Conservation (phyloP, 1,140 invertebrate genomes). For the Microvelia longipes region DNA sequence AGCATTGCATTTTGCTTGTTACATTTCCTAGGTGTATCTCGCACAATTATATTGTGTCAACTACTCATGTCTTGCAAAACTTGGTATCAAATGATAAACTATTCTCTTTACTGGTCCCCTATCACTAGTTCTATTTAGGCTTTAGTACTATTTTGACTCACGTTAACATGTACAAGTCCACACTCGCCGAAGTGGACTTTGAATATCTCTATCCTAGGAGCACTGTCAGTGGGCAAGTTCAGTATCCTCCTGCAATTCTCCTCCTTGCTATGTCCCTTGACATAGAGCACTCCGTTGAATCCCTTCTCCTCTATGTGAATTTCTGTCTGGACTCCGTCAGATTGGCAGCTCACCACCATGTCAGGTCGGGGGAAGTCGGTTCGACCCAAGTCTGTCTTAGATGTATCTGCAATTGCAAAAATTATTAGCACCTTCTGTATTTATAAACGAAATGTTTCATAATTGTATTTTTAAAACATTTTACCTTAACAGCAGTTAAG, state of each 20-base stretch:
- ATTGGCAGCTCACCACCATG: constrained; percentile 73
- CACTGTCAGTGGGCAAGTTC: constrained; percentile 47
- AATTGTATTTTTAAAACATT: no score
- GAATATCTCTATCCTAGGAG: constrained; percentile 59
- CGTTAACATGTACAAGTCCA: constrained; percentile 77
- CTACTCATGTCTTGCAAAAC: no score
- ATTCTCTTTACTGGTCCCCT: no score
- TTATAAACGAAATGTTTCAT: no score
- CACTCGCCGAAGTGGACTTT: constrained; percentile 84
- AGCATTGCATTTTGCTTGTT: no score
- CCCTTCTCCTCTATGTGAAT: constrained; percentile 60
- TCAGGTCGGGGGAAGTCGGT: constrained; percentile 73
- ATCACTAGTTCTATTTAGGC: no score
- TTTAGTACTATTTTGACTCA: no score
- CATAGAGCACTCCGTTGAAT: constrained; percentile 82
- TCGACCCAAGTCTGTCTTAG: not conserved
- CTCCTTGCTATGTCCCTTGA: constrained; percentile 86
- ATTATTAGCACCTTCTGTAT: no score
- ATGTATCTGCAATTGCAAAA: constrained; percentile 22
- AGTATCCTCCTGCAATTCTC: constrained; percentile 70
- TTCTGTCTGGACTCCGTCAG: constrained; percentile 78
- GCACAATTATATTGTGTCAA: no score
- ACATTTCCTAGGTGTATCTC: no score
- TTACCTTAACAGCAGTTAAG: no score
- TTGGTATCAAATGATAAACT: no score